phyloP scores from a whole-genome alignment of 2,797 vertebrate genomes.

The Molossus alvarezi region DNA sequence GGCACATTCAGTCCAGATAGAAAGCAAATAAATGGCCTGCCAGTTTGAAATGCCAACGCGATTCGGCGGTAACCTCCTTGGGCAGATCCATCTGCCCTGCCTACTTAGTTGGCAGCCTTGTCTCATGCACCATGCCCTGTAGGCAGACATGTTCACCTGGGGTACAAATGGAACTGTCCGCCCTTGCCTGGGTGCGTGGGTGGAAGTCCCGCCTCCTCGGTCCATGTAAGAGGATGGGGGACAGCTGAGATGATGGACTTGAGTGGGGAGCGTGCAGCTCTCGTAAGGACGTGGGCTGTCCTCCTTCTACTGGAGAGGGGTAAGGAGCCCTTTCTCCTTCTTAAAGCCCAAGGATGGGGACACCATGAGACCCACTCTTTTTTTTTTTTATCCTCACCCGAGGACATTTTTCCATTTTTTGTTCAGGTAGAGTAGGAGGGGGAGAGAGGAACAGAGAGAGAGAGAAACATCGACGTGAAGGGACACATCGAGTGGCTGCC shows the following conservation, averaged over 20 bases:
- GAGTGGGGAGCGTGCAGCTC: neutral
- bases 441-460: too few species aligned
- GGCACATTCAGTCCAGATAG: constrained; percentile 46
- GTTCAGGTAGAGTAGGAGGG: too few species aligned
- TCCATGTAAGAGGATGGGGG: neutral
- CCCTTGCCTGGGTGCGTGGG: neutral
- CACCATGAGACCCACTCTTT: neutral
- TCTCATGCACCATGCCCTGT: neutral
- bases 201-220: neutral
- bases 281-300: neutral
- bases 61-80: neutral
- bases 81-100: neutral
- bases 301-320: neutral
- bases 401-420: too few species aligned
- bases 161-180: neutral
- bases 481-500: too few species aligned
- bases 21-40: neutral
- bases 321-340: neutral
- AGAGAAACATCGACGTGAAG: too few species aligned
- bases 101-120: neutral
- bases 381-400: too few species aligned
- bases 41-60: neutral
- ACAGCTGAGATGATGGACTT: neutral
- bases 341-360: neutral
- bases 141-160: neutral